These are phyloP conservation scores for Pectinophora gossypiella DNA, from an alignment of 1,140 invertebrate genomes.

Conservation along the genomic window DNA sequence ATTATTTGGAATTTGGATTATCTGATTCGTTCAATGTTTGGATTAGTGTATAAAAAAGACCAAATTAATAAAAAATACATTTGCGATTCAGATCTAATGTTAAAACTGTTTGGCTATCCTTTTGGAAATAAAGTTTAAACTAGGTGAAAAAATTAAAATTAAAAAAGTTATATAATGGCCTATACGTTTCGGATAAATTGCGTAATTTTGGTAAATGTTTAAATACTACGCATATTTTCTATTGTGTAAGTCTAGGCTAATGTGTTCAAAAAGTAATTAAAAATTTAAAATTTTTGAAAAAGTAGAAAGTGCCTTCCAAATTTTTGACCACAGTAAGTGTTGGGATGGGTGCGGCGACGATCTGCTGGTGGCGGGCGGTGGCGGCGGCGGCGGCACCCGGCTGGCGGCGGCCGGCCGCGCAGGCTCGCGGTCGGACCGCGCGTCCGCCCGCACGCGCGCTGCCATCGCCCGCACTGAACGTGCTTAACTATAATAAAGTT, in stretches of 20 bases:
- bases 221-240: conserved; percentile 74
- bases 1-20: conserved; percentile 67
- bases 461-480: conserved; percentile 37
- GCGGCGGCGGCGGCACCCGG: no score
- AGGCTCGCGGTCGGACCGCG: neutral
- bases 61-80: conserved; percentile 66
- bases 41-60: conserved; percentile 70
- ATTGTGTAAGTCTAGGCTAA: conserved; percentile 75
- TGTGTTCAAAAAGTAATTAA: conserved; percentile 71
- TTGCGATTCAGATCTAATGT: conserved; percentile 65
- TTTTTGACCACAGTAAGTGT: conserved; percentile 73
- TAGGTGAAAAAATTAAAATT: conserved; percentile 51
- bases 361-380: conserved; percentile 35
- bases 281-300: conserved; percentile 66
- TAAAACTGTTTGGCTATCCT: conserved; percentile 72
- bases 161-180: conserved; percentile 68
- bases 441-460: conserved; percentile 4
- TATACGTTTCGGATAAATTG: conserved; percentile 70
- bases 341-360: conserved; percentile 64
- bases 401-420: no score
- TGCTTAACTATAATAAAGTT: conserved; percentile 56
- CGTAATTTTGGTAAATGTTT: conserved; percentile 74
- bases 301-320: conserved; percentile 75
- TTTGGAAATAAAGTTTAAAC: conserved; percentile 66
- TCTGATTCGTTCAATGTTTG: conserved; percentile 68